These are phyloP conservation scores for Sturnira hondurensis DNA, from an alignment of 2,113 vertebrate species.

Conservation along the genomic window DNA sequence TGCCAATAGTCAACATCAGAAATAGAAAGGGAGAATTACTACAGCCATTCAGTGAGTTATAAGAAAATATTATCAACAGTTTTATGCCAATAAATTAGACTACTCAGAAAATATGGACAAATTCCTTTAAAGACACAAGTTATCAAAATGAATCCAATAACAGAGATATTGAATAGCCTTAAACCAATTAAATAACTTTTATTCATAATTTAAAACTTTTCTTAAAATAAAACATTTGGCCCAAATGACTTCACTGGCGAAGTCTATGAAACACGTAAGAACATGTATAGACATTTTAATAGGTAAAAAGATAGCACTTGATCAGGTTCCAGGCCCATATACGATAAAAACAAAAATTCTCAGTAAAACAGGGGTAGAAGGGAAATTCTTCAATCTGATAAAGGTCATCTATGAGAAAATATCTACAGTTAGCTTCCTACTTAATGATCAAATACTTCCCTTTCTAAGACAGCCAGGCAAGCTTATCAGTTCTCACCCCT, in stretches of 20 bases:
- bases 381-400: neutral
- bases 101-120: neutral
- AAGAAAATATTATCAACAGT: neutral
- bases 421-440: neutral
- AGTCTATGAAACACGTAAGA: neutral
- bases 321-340: neutral
- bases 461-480: neutral
- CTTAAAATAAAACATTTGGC: neutral
- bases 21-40: neutral
- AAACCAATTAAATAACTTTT: neutral
- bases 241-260: neutral
- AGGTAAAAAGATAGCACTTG: neutral
- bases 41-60: neutral
- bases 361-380: neutral
- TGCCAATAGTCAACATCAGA: neutral
- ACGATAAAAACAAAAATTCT: neutral
- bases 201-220: neutral
- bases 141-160: neutral
- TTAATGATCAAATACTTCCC: neutral
- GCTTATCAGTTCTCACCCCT: neutral
- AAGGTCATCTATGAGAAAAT: neutral
- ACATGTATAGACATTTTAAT: neutral
- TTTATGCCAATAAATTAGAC: neutral
- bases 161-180: neutral
- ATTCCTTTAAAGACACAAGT: neutral